Evolutionary conservation across 2,113 vertebrate species (phyloP), one percentile per base, ranked within the genome.

Genomic region (Peucedramus taeniatus): DNA sequence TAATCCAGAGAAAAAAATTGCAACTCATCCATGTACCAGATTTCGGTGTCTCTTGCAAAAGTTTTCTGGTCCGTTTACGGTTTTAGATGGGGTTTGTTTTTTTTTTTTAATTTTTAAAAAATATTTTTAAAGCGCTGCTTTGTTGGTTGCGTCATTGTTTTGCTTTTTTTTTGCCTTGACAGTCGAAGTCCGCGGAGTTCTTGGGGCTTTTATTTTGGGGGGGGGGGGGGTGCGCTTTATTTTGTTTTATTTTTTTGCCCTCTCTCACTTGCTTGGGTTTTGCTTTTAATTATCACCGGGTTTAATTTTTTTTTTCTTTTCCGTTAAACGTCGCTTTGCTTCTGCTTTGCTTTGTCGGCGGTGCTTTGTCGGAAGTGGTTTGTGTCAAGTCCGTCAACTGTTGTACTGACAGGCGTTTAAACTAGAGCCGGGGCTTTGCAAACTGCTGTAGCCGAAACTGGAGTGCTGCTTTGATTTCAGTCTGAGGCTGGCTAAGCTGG

Each of bases 401-500:
- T 99, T 99, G 97, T 99, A 99, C 97, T 99, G 99, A 95, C 99
- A 99, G 39, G 99, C 99, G 94, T 99, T 99, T 95, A 99, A 98
- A 85, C 99, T 98, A 15, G 99, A 98, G 19, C 98, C 98, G 45
- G 99, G 99, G 95, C 98, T 99, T 97, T 99, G 99, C 98, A 99
- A 97, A 87, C 99, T 98, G 97, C 99, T 98, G 97, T 99, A 99
- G 97, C 99, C 99, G 92, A 99, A 99, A n/a, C 98, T 98, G 21
- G 99, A 99, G 94, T 99, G 99, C 95, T 99, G 99, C 97, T 99
- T 99, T 94, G 99, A 99, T 97, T 99, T 99, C 92, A 99, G 99
- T 98, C 99, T 98, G 89, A 99, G 98, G 60, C 99, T 99, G 91
- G 99, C 99, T 90, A 99, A 97, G 96, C 99, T 99, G 90, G 99